phyloP scores from a whole-genome alignment of 2,888 invertebrate genomes.

The Linnaemya vulpina region DNA sequence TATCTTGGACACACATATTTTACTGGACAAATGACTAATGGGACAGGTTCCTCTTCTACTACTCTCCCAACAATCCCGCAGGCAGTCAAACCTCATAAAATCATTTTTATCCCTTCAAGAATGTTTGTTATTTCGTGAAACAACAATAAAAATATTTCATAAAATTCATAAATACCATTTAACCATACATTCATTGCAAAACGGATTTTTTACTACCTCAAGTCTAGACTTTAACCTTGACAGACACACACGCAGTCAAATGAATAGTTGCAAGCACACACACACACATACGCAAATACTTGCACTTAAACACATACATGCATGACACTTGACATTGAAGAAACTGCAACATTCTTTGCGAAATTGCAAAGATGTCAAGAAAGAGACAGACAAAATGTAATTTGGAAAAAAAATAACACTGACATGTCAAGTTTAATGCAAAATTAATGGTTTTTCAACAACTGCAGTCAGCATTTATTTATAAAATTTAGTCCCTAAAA shows the following conservation, averaged over 20 bases:
- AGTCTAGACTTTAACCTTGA: conserved; percentile 58
- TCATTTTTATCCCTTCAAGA: conserved; percentile 17
- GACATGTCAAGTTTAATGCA: conserved; percentile 62
- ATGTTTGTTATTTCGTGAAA: not conserved
- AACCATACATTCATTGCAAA: conserved; percentile 33
- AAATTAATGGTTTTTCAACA: conserved; percentile 59
- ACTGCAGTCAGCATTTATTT: conserved; percentile 55
- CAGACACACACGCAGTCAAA: conserved; percentile 49
- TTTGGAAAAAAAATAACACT: conserved; percentile 3
- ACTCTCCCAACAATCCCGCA: too few species aligned
- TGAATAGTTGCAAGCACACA: not conserved
- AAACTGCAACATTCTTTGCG: conserved; percentile 43
- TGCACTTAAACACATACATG: not conserved
- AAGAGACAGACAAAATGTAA: conserved; percentile 1
- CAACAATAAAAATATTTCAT: conserved; percentile 9
- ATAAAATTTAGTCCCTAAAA: conserved; percentile 1
- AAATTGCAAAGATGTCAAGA: conserved; percentile 43
- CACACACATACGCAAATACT: not conserved
- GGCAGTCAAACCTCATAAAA: not conserved
- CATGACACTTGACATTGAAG: conserved; percentile 33
- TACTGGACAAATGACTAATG: too few species aligned
- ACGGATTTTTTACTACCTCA: conserved; percentile 6
- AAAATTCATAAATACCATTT: conserved; percentile 41
- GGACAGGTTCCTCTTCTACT: too few species aligned
- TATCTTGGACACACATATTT: too few species aligned